Evolutionary conservation across 2,888 invertebrate species (phyloP), one percentile per base, ranked within the genome.

Genomic region (Unio pictorum): DNA sequence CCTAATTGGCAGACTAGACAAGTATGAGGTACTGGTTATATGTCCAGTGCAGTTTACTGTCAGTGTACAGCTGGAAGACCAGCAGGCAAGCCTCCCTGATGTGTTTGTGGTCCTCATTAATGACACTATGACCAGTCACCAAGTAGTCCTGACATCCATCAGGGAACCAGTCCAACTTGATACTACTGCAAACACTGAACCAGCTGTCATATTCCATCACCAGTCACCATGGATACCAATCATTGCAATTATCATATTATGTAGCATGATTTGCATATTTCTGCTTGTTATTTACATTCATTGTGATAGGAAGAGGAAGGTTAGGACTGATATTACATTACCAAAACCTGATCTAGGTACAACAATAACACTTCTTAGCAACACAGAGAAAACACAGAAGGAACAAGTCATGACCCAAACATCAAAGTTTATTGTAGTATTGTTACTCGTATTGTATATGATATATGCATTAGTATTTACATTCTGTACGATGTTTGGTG

Each of bases 31-130:
- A 54, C 77, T 89, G 20, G 78, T 89, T 67, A 82, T 79, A 67
- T 87, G 87, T 70, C 87, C 86, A 11, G 63, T 77, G 23, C 70
- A 85, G 23, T 89, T 89, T 74, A 79, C 81, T 59, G 72, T 88
- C 59, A 45, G 45, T 45, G 83, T 86, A 61, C 80, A 79, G 63
- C 72, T 86, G 23, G 78, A 81, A 55, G 74, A 76, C 54, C 65
- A 70, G 54, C 69, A 72, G 55, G 72, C 69, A 28, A 77, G 80
- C 55, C 75, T 81, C 1, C 84, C 84, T 15, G 84, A 86, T 66
- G 74, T 85, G 11, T 85, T 85, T 66, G 76, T 81, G 4, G 78
- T 82, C 23, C 73, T 81, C 34, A 61, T 85, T 34, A 87, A 85
- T 64, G 87, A 87, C 72, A 79, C 83, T 4, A 67, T 66, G 7